Percentiles rank a stretch among this genome's conserved stretches.
Evolutionary conservation across 2,113 vertebrate genomes (phyloP).

Genomic region (Calidris pugnax): DNA sequence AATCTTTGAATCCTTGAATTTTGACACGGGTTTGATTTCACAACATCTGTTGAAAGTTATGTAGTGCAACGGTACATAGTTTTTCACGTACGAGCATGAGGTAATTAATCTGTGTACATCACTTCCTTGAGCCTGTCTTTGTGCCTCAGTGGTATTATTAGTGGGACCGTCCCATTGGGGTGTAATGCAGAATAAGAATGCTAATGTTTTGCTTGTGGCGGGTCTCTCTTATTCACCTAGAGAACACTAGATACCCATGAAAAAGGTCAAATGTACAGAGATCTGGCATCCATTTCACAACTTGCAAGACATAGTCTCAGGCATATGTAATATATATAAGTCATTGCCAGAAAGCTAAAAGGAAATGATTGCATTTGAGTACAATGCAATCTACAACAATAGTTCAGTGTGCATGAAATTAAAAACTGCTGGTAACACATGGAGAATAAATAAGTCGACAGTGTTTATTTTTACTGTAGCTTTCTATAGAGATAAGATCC

Average conservation of each 20-base stretch:
- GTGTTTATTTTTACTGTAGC: slow-evolving; percentile 60
- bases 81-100: slow-evolving; percentile 19
- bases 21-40: slow-evolving; percentile 52
- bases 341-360: slow-evolving; percentile 76
- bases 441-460: slow-evolving; percentile 50
- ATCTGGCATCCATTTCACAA: slow-evolving; percentile 74
- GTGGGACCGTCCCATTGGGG: slow-evolving; percentile 10
- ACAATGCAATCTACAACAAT: slow-evolving; percentile 82
- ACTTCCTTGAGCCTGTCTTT: slow-evolving; percentile 37
- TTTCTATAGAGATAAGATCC: slow-evolving; percentile 18
- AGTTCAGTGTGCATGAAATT: slow-evolving; percentile 81
- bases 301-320: slow-evolving; percentile 71
- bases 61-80: background rate
- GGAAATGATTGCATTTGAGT: slow-evolving; percentile 87
- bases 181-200: background rate
- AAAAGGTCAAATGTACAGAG: slow-evolving; percentile 70
- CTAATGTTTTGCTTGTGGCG: slow-evolving; percentile 58
- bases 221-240: slow-evolving; percentile 70
- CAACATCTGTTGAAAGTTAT: slow-evolving; percentile 71
- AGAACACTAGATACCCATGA: slow-evolving; percentile 60
- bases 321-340: slow-evolving; percentile 78
- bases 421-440: slow-evolving; percentile 75
- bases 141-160: slow-evolving; percentile 10
- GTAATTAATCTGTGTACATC: slow-evolving; percentile 60
- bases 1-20: slow-evolving; percentile 36